A percentile compares a stretch with the other conserved stretches of the same genome.
Evolutionary conservation across 1,140 invertebrate genomes (phyloP).

Genomic region (Hyles vespertilio): DNA sequence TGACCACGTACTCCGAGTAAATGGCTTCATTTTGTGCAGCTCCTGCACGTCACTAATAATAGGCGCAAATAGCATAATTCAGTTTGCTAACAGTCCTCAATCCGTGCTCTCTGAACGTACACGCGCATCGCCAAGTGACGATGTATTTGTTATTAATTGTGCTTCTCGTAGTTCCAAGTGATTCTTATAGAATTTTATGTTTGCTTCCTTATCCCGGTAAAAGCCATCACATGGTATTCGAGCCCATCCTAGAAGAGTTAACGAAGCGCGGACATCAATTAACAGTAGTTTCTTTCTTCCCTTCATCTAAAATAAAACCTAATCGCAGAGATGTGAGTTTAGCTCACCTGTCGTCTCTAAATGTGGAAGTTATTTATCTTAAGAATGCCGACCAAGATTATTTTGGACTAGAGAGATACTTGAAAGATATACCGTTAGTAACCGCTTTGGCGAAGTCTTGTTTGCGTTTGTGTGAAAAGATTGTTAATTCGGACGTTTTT

Average conservation of each 20-base stretch:
- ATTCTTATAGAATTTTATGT: constrained; percentile 73
- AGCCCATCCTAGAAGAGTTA: constrained; percentile 79
- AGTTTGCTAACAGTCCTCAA: constrained; percentile 5
- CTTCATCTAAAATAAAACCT: constrained; percentile 26
- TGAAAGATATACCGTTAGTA: constrained; percentile 18
- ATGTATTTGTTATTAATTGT: constrained; percentile 13
- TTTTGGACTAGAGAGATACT: constrained; percentile 21
- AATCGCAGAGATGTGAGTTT: constrained; percentile 39
- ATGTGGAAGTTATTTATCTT: constrained; percentile 33
- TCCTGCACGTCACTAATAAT: neutral
- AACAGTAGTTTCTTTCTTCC: constrained; percentile 81
- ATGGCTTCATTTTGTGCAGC: too few relatives aligned
- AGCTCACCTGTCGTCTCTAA: constrained; percentile 25
- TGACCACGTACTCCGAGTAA: too few relatives aligned
- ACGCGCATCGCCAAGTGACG: constrained; percentile 3
- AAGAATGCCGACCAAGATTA: constrained; percentile 16
- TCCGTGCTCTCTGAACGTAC: constrained; percentile 2
- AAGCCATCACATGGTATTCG: constrained; percentile 83
- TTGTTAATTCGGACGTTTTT: constrained; percentile 59
- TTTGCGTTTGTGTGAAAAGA: constrained; percentile 30
- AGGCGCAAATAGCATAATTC: constrained; percentile 1
- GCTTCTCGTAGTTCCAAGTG: constrained; percentile 9
- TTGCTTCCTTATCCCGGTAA: constrained; percentile 80
- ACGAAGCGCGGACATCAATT: constrained; percentile 80
- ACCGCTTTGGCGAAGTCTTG: constrained; percentile 19